Evolutionary conservation across 2,113 vertebrate species (phyloP).

Genomic region (Muscicapa adusta): DNA sequence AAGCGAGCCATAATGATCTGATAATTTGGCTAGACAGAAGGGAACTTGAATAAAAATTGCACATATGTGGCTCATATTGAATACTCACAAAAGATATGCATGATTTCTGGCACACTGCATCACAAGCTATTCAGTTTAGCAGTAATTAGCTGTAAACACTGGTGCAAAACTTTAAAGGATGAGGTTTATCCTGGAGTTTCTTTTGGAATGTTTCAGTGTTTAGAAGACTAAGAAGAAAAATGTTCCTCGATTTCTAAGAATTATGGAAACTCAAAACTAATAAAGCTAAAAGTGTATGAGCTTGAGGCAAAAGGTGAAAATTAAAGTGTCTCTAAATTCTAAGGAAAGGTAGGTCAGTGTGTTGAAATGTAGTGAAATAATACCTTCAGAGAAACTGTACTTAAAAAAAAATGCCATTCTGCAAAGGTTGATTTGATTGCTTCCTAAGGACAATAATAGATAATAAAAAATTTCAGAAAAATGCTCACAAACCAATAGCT

Average conservation of each 20-base stretch:
- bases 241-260: neutral
- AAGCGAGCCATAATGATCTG: neutral
- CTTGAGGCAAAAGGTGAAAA: conserved; percentile 29
- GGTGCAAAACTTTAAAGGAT: neutral
- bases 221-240: neutral
- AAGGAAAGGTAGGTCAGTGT: neutral
- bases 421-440: conserved; percentile 1
- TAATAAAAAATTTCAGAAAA: neutral
- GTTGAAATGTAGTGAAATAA: conserved; percentile 21
- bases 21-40: conserved; percentile 48
- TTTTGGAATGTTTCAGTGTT: neutral
- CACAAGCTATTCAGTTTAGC: conserved; percentile 7
- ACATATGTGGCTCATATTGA: conserved; percentile 7
- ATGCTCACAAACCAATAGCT: neutral
- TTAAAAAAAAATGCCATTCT: conserved; percentile 8
- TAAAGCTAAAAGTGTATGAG: neutral
- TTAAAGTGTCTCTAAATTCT: conserved; percentile 18
- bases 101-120: conserved; percentile 1
- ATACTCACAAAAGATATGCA: neutral
- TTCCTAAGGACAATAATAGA: conserved; percentile 6
- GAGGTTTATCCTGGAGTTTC: neutral
- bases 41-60: conserved; percentile 22
- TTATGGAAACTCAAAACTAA: neutral
- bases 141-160: conserved; percentile 11
- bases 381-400: neutral